phyloP scores from a whole-genome alignment of 2,797 vertebrate species.

The Syngnathus acus region DNA sequence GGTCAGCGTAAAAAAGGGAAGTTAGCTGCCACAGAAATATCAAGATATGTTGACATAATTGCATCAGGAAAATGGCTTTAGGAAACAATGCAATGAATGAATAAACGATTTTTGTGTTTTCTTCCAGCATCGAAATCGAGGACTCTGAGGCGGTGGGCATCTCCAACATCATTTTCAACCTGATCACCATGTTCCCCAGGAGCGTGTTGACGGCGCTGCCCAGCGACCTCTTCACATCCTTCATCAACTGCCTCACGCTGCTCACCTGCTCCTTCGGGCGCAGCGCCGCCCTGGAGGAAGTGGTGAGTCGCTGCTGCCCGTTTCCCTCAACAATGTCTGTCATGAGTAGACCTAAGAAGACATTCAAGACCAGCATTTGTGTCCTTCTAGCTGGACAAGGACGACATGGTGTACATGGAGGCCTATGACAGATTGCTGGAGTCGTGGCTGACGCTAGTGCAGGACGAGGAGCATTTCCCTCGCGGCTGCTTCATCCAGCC shows the following conservation, averaged over 20 bases:
- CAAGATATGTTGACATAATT: not conserved
- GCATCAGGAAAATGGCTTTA: not conserved
- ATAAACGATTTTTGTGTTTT: not conserved
- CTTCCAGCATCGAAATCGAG: conserved; percentile 91
- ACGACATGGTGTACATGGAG: conserved; percentile 99
- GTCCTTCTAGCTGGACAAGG: conserved; percentile 83
- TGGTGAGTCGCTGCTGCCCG: conserved; percentile 68
- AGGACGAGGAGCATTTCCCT: conserved; percentile 96
- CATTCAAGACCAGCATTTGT: not conserved
- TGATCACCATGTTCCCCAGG: conserved; percentile 94
- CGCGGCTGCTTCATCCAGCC: conserved; percentile 94
- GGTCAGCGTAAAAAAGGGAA: conserved; percentile 8
- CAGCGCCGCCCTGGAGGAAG: conserved; percentile 95
- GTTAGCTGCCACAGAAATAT: not conserved
- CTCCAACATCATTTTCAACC: conserved; percentile 95
- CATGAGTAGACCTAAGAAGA: no score
- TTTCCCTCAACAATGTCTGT: not conserved
- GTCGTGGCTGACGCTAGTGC: conserved; percentile 94
- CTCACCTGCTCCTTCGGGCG: conserved; percentile 97
- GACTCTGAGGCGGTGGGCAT: conserved; percentile 97
- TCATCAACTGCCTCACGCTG: conserved; percentile 94
- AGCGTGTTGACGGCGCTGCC: conserved; percentile 90
- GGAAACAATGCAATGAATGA: no score
- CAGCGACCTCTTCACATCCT: conserved; percentile 93
- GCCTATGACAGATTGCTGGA: conserved; percentile 96